Evolutionary conservation across 1,140 invertebrate species (phyloP), one percentile per base, ranked within the genome.

Genomic region (Chymomyza costata): DNA sequence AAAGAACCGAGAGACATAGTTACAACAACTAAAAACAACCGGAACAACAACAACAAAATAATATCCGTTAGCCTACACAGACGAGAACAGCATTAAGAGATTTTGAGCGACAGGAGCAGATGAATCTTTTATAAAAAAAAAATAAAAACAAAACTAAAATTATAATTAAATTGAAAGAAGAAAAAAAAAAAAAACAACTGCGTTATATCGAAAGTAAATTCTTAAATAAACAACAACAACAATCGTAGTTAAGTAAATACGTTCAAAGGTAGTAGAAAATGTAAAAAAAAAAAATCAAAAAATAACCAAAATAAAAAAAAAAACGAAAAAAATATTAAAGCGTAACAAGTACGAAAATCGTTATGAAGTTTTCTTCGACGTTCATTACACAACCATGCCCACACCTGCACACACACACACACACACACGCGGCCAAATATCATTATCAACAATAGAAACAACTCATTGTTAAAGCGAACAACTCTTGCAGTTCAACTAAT

Each of bases 71-170:
- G n/a, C n/a, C 56, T 62, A 61, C 46, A 60, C 30, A 51, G 45
- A 57, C 44, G 32, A 38, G 55, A 17, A 45, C 16, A 28, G 6
- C 14, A 31, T 13, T 30, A 31, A n/a, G 10, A 15, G 68, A 65
- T 71, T 70, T 71, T 78, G 56, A 58, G 51, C 71, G 65, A 71
- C 71, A 70, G 55, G 71, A 65, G 70, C 50, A 66, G 70, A 76
- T n/a, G 53, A 70, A 70, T 70, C 71, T 78, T 76, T 76, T 76
- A 63, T 76, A 76, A 53, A 65, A 65, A 57, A 61, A 74, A 73
- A 52, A 41, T 51, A 31, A 52, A 74, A 53, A 66, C 49, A 32
- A 34, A 53, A 10, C 34, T 19, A 53, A 30, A 49, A 44, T 14
- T 21, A 43, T 30, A 53, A 30, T 1, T n/a, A 54, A 34, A 6